Evolutionary conservation across 2,113 vertebrate genomes (phyloP).

Genomic region (Tragulus kanchil): DNA sequence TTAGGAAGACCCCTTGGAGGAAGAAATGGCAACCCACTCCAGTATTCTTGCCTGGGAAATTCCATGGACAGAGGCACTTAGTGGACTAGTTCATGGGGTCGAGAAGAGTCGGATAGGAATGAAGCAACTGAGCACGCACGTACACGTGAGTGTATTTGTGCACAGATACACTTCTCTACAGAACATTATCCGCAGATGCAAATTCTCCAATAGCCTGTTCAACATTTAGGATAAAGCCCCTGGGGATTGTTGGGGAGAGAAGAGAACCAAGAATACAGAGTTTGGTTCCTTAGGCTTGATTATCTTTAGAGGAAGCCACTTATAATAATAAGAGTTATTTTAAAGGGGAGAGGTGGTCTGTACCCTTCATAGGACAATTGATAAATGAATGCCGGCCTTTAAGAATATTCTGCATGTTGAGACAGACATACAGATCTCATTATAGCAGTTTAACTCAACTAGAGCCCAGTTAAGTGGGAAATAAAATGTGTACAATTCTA

Average conservation of each 20-base stretch:
- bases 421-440: neutral
- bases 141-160: neutral
- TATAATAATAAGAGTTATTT: constrained; percentile 1
- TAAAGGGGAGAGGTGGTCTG: neutral
- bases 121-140: accelerated
- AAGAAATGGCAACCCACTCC: neutral
- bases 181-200: neutral
- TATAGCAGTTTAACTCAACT: neutral
- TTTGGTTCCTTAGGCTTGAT: neutral
- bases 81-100: accelerated
- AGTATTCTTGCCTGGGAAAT: neutral
- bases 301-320: constrained; percentile 7
- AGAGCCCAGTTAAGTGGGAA: constrained; percentile 12
- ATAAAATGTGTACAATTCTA: neutral
- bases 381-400: neutral
- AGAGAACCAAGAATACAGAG: neutral
- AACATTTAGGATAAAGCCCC: neutral
- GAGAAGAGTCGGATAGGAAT: neutral
- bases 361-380: neutral
- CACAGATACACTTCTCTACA: neutral
- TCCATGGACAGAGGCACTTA: neutral
- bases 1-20: neutral
- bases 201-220: neutral
- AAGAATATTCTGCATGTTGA: neutral
- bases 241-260: neutral